Evolutionary conservation across 2,797 vertebrate genomes (phyloP).

Genomic region (Eospalax fontanierii): DNA sequence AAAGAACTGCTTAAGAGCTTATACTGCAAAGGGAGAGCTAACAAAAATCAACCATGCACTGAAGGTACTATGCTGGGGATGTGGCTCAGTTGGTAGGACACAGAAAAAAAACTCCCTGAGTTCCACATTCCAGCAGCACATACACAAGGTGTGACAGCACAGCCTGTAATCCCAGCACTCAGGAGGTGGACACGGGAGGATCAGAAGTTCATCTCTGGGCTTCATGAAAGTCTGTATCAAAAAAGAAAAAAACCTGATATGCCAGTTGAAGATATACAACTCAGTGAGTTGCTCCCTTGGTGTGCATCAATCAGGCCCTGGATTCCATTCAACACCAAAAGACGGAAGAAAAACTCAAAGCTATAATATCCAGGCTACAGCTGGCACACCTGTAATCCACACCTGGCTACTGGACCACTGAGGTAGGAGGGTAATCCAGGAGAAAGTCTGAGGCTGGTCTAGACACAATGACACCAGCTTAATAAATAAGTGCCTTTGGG

Average conservation of each 20-base stretch:
- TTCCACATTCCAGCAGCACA: background rate
- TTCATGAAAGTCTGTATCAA: background rate
- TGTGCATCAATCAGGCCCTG: background rate
- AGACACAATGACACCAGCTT: background rate
- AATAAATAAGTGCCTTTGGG: background rate
- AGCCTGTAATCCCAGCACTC: background rate
- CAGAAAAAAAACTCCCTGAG: background rate
- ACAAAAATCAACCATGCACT: background rate
- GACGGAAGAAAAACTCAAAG: background rate
- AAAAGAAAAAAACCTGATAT: background rate
- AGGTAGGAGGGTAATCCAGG: background rate
- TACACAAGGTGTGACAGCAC: background rate
- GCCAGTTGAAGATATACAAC: accelerated
- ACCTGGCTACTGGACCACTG: background rate
- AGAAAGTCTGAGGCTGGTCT: background rate
- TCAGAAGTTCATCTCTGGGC: background rate
- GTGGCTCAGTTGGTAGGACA: background rate
- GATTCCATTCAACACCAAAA: background rate
- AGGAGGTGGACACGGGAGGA: background rate
- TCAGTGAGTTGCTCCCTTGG: background rate
- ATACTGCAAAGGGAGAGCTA: background rate
- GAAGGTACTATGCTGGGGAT: background rate
- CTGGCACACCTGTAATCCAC: too few species aligned
- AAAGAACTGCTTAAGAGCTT: background rate
- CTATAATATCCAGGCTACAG: background rate